These are phyloP conservation scores for Odontomyia ornata DNA, from an alignment of 2,888 invertebrate species.

Conservation along the genomic window DNA sequence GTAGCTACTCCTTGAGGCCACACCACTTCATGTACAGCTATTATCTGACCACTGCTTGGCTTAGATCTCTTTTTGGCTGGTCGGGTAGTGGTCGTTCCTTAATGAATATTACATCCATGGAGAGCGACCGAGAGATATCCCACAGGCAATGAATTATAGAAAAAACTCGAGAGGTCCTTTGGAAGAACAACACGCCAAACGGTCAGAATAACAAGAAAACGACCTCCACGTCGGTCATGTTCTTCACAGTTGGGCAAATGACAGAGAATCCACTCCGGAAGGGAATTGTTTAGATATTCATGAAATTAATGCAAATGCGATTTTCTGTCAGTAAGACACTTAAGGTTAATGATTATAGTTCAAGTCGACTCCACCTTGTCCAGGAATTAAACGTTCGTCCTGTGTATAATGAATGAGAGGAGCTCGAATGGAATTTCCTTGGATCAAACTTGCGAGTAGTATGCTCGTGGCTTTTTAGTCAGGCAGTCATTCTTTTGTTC, in stretches of 20 bases:
- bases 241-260: no score
- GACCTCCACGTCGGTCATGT: no score
- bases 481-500: constrained; percentile 33
- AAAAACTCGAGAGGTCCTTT: no score
- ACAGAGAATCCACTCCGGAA: not conserved
- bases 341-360: constrained; percentile 43
- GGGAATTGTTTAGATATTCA: constrained; percentile 36
- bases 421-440: no score
- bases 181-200: not conserved
- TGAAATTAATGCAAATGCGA: constrained; percentile 46
- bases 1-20: no score
- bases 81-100: not conserved
- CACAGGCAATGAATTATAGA: no score
- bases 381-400: not conserved
- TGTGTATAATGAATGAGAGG: not conserved
- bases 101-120: not conserved
- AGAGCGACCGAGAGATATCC: no score
- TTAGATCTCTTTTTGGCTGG: not conserved
- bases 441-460: not conserved
- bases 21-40: no score
- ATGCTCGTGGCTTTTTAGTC: not conserved
- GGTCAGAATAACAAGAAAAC: not conserved
- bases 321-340: constrained; percentile 43
- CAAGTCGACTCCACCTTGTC: not conserved
- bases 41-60: no score